A percentile compares a stretch with the other conserved stretches of the same genome.
phyloP scores from a whole-genome alignment of 1,140 invertebrate genomes.

The Musca domestica region DNA sequence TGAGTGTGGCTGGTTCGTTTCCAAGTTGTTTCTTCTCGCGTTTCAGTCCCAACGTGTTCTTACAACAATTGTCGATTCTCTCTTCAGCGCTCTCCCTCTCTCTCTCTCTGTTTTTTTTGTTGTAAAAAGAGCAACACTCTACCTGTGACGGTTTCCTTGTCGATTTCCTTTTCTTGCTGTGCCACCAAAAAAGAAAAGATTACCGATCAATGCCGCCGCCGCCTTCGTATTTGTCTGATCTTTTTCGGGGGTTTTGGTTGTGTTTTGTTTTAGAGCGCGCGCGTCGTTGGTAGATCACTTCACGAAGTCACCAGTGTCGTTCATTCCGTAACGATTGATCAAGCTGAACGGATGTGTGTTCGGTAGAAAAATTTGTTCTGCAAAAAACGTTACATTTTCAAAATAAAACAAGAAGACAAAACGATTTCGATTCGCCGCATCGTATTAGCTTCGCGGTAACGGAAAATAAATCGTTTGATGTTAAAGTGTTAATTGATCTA shows the following conservation, averaged over 20 bases:
- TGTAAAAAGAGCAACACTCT: too few species aligned
- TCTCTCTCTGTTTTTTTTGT: too few species aligned
- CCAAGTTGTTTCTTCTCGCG: background rate
- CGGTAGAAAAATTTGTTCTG: constrained; percentile 12
- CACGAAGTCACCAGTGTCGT: background rate
- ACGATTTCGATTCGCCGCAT: background rate
- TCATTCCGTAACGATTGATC: constrained; percentile 23
- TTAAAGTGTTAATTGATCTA: too few species aligned
- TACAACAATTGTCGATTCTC: too few species aligned
- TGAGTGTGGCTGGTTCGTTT: background rate
- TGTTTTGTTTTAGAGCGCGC: background rate
- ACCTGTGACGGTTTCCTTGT: too few species aligned
- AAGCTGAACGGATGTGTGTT: constrained; percentile 23
- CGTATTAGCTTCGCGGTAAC: background rate
- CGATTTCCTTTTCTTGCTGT: too few species aligned
- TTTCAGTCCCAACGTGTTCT: background rate
- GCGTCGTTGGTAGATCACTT: background rate
- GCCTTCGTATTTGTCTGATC: too few species aligned
- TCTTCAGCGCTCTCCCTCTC: too few species aligned
- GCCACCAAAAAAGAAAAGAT: too few species aligned
- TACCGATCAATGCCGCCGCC: too few species aligned
- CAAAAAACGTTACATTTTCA: constrained; percentile 5
- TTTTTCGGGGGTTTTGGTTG: too few species aligned
- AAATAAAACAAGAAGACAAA: background rate
- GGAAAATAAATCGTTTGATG: background rate